Base-by-base conservation (phyloP, 2,888 invertebrate species). In the Amblyjoppa fuscipennis region DNA sequence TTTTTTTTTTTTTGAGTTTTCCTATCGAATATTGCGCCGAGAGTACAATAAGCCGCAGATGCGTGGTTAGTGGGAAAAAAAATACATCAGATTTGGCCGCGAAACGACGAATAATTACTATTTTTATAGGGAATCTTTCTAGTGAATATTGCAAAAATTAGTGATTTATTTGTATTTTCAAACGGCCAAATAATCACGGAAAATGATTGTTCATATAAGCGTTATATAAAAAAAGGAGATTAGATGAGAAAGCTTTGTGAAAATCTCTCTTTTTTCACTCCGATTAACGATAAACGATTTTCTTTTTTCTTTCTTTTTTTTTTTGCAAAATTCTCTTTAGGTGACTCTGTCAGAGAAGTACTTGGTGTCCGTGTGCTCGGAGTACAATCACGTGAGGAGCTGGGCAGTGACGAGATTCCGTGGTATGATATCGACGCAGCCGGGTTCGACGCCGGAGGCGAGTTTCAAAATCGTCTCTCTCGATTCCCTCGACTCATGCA, bases 361-460 rank as follows among this genome's bases (percentile, higher is more conserved):
- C 94, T 95, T 99, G 68, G 98, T 99, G 56, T 99, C 99, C 0
- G 98, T 99, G 51, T 99, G 99, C 94, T 98, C 98, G 88, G 99
- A 99, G 93, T 99, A 99, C 94, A 99, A 99, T 95, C 99, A 99
- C 94, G 99, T 99, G 13, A 95, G 99, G 38, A 98, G 98, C 76
- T 99, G 99, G 99, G 97, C 98, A 31, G 98, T 99, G 69, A 99
- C 99, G 0, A 96, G 99, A 86, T 99, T 99, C 94, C 96, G 99
- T 56, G 99, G 99, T 9, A 99, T 99, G 99, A 98, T 99, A 87
- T 99, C 98, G 61, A 99, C 99, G 0, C 99, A 99, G 94, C 99
- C 99, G 0, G 99, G 99, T 4, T 99, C 99, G 7, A 99, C 98
- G 61, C 99, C 99, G 0, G 97, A 99, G 90, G 99, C 99, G 0